Evolutionary conservation across 2,888 invertebrate species (phyloP).

Genomic region (Rhagonycha fulva): DNA sequence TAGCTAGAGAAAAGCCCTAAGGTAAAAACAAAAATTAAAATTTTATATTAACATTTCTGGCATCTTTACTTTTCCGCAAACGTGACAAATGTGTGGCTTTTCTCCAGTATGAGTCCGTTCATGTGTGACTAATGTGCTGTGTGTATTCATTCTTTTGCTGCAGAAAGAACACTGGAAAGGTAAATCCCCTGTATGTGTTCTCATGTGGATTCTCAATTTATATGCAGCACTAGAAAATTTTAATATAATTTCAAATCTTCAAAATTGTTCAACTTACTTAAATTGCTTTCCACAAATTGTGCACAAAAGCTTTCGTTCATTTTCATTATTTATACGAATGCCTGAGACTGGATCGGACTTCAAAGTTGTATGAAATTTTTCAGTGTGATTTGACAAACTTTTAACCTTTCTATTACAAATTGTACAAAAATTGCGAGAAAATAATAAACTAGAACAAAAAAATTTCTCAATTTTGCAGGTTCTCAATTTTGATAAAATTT

Average conservation of each 20-base stretch:
- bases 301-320: constrained; percentile 36
- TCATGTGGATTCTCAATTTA: constrained; percentile 42
- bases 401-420: constrained; percentile 37
- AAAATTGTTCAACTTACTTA: constrained; percentile 32
- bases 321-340: constrained; percentile 7
- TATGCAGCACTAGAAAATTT: constrained; percentile 35
- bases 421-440: constrained; percentile 36
- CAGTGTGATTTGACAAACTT: constrained; percentile 32
- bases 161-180: constrained; percentile 45
- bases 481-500: too few relatives aligned
- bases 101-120: constrained; percentile 47
- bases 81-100: constrained; percentile 43
- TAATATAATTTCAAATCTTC: background rate
- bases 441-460: background rate
- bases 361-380: constrained; percentile 22
- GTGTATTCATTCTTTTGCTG: constrained; percentile 42
- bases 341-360: background rate
- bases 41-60: background rate
- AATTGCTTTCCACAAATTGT: constrained; percentile 46
- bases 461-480: too few relatives aligned
- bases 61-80: constrained; percentile 44
- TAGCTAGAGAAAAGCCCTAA: constrained; percentile 45
- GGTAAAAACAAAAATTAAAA: background rate
- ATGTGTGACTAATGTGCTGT: constrained; percentile 42
- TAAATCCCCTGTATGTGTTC: constrained; percentile 44